Evolutionary conservation across 2,797 vertebrate species (phyloP).

Genomic region (Gymnoscopelus microlampas): DNA sequence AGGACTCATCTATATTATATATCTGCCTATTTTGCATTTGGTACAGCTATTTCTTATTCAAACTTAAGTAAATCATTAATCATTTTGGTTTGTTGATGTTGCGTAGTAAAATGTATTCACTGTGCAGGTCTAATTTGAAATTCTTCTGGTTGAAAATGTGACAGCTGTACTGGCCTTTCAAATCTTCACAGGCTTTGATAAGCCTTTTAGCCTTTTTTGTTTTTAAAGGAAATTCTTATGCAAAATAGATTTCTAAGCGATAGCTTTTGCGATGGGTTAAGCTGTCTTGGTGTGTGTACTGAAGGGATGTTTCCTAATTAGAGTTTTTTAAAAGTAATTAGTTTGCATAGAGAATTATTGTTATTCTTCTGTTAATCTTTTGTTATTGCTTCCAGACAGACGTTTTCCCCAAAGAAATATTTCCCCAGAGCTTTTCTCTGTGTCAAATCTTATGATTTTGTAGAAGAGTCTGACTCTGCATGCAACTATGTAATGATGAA

Average conservation of each 20-base stretch:
- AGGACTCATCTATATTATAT: background rate
- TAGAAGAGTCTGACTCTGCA: slow-evolving; percentile 7
- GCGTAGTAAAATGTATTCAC: background rate
- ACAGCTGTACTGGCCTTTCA: slow-evolving; percentile 35
- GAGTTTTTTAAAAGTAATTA: background rate
- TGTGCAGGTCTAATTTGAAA: slow-evolving; percentile 6
- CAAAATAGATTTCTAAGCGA: background rate
- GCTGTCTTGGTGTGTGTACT: slow-evolving; percentile 1
- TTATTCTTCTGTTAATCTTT: background rate
- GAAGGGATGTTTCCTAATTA: slow-evolving; percentile 1
- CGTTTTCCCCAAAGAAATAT: no score
- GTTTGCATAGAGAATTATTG: background rate
- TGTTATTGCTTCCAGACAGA: background rate
- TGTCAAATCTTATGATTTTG: background rate
- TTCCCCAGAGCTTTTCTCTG: no score
- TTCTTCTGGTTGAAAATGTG: slow-evolving; percentile 10
- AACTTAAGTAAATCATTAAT: background rate
- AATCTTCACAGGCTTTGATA: slow-evolving; percentile 7
- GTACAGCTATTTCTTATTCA: background rate
- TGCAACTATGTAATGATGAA: slow-evolving; percentile 12
- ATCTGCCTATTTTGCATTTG: no score
- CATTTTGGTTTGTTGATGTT: background rate
- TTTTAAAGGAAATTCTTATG: slow-evolving; percentile 32
- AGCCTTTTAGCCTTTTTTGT: slow-evolving; percentile 4
- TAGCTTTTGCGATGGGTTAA: background rate